Percentiles rank a stretch among this genome's conserved stretches.
These are phyloP conservation scores for Chitala chitala DNA, from an alignment of 2,113 vertebrate species.

Conservation along the genomic window DNA sequence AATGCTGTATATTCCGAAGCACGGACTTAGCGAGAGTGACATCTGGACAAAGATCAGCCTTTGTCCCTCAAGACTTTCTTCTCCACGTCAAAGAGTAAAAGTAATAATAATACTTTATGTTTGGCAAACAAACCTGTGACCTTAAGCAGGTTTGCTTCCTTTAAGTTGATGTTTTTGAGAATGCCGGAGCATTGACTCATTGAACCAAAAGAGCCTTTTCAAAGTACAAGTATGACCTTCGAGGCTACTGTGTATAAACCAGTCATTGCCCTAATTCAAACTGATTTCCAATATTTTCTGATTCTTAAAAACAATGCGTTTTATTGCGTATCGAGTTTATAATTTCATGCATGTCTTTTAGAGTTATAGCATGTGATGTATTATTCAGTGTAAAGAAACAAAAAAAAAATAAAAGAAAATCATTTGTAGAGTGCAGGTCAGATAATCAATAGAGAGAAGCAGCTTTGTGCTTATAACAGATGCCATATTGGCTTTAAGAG, in stretches of 20 bases:
- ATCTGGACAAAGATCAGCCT: not conserved
- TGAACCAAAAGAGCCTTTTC: not conserved
- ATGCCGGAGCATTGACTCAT: not conserved
- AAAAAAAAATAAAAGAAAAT: no score
- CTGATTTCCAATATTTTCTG: no score
- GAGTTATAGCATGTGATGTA: no score
- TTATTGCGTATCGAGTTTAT: no score
- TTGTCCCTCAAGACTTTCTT: not conserved
- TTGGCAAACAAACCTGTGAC: constrained; percentile 6
- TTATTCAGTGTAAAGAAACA: no score
- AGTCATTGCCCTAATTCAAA: constrained; percentile 12
- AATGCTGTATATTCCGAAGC: not conserved
- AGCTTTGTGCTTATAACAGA: no score
- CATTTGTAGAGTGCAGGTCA: no score
- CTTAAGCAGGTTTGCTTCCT: not conserved
- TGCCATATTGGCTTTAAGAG: no score
- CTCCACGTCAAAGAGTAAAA: no score
- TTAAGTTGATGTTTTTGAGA: not conserved
- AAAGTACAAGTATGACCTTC: constrained; percentile 6
- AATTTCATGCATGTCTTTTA: no score
- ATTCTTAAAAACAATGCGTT: no score
- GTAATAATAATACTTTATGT: not conserved
- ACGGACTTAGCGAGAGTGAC: not conserved
- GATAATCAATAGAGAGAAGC: no score
- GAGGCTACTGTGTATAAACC: constrained; percentile 2